phyloP scores from a whole-genome alignment of 2,888 invertebrate genomes.

The Conchocele bisecta region DNA sequence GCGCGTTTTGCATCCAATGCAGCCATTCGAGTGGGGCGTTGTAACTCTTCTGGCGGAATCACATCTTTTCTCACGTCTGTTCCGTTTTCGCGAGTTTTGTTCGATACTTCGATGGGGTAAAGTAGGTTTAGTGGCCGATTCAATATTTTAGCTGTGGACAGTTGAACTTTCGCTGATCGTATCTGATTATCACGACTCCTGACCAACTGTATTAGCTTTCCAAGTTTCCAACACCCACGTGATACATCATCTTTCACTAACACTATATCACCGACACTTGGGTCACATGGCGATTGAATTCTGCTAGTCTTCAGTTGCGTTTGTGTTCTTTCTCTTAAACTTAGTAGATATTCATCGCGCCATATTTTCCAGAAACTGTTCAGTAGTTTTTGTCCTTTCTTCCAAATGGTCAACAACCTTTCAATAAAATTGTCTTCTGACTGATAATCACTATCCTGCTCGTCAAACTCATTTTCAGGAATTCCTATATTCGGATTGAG shows the following conservation, averaged over 20 bases:
- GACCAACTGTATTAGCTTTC: background rate
- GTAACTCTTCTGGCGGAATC: too few relatives aligned
- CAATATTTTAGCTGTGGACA: background rate
- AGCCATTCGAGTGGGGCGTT: too few relatives aligned
- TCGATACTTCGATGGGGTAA: conserved; percentile 2
- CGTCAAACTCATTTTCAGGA: background rate
- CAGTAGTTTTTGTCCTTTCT: conserved; percentile 11
- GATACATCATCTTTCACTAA: conserved; percentile 9
- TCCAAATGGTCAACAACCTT: conserved; percentile 6
- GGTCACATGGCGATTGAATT: background rate
- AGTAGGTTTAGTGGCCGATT: conserved; percentile 5
- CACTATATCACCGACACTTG: conserved; percentile 12
- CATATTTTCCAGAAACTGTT: conserved; percentile 8
- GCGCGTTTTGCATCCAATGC: too few relatives aligned
- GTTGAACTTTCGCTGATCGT: background rate
- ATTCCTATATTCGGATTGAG: background rate
- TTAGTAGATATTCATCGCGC: conserved; percentile 10
- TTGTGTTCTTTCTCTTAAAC: conserved; percentile 12
- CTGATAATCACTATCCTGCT: background rate
- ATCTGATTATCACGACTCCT: conserved; percentile 5
- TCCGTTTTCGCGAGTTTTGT: too few relatives aligned
- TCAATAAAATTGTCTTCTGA: background rate
- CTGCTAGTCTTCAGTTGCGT: background rate
- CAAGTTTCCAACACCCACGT: conserved; percentile 12
- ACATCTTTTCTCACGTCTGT: too few relatives aligned